Evolutionary conservation across 2,888 invertebrate genomes (phyloP), one percentile per base, ranked within the genome.

Genomic region (Alentia gelatinosa): DNA sequence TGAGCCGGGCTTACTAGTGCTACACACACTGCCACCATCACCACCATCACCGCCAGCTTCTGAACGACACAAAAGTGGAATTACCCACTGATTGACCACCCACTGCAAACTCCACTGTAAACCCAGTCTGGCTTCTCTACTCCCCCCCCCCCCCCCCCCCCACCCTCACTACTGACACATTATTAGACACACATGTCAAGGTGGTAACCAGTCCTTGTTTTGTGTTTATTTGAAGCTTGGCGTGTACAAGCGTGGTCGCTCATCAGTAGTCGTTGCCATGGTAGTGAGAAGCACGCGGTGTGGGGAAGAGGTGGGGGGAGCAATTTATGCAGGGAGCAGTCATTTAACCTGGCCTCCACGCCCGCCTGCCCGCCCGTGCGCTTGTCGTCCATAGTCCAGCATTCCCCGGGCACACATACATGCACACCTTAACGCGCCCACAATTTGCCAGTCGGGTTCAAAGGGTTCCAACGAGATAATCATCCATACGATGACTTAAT

Each of bases 181-280:
- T n/a, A n/a, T n/a, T 56, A 56, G 23, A 56, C 56, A n/a, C 56
- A 56, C 56, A 56, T 56, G 56, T 56, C 56, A 56, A 56, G 1
- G 56, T n/a, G 3, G n/a, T 3, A 56, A 56, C n/a, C 56, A 3
- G 56, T 19, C 19, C 19, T 56, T 56, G 56, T 56, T 56, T 56
- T 56, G 56, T n/a, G 56, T 56, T 56, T 12, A 56, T 56, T 56
- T 56, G 56, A 56, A 56, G 23, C 56, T 12, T n/a, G 56, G 3
- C 56, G 9, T 3, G 23, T 56, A 5, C 19, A 26, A 19, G 30
- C 74, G 74, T 33, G 1, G 33, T n/a, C 79, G n/a, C 39, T 79
- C 35, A 79, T 79, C 79, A 79, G 79, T 37, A 79, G n/a, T 12
- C 79, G 79, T 39, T 79, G 79, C 79, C 79, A 79, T 79, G 79